Evolutionary conservation across 2,797 vertebrate genomes (phyloP), one percentile per base, ranked within the genome.

Genomic region (Alectoris magna): DNA sequence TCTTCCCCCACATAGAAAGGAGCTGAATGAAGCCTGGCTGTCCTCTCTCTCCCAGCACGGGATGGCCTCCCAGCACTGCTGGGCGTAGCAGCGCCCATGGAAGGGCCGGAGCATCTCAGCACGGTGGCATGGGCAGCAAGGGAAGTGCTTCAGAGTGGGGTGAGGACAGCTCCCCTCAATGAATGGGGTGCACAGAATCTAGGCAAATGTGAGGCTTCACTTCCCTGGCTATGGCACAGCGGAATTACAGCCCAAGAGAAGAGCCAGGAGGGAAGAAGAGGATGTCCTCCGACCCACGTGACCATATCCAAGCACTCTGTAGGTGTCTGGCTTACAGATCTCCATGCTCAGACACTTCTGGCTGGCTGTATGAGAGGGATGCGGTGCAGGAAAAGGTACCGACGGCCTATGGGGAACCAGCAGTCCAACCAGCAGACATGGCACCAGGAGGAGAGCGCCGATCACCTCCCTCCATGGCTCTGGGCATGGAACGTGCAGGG

Each of bases 221-320:
- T 59, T 36, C 51, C 24, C 34, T 44, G 66, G 48, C 59, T 93
- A 43, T 3, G 2, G 39, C 39, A 90, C 71, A 0, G 1, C 41
- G 73, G 44, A 92, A 70, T 68, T 43, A 77, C 48, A 86, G 64
- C 44, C 51, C 16, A 80, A 53, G 41, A 83, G 80, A 91, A 64
- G 38, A 83, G 58, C 3, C 68, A 84, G 34, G 34, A n/a, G 63
- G 64, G 53, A 83, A 67, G 83, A 91, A 56, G 43, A 88, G 51
- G 48, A 80, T 4, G 1, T 87, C 44, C 81, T 63, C 27, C 0
- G 74, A 48, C 15, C 53, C 90, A 94, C 71, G 69, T 62, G 91
- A 8, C 41, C 62, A 31, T 9, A 74, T 31, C 66, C 53, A 48
- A 66, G 66, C 0, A 1, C 43, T 78, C 39, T 49, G 87, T 1